Base-by-base conservation (phyloP, 2,888 invertebrate genomes). In the Isoperla grammatica region DNA sequence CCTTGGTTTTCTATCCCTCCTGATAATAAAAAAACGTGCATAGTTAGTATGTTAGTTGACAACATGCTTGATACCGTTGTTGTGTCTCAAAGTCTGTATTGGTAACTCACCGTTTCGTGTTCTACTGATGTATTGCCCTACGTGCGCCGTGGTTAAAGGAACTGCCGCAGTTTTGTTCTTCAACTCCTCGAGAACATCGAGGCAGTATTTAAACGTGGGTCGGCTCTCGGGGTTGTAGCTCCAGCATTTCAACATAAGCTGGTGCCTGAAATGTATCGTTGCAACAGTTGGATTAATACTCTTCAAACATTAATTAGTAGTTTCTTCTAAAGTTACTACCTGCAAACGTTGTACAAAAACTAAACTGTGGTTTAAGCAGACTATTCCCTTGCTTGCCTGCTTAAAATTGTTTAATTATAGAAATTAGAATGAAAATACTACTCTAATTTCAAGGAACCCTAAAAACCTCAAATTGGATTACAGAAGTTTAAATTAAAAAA, bases 221-320 rank as follows among this genome's bases (percentile, higher is more conserved):
- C 97, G 81, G 64, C 85, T 82, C 63, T 90, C 90, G 0, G 91
- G 85, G 48, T 82, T 81, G 69, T 85, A 88, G 69, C 84, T 86
- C 96, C 96, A 97, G 73, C 96, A 96, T 68, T 85, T 82, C 63
- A 88, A 76, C 82, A 97, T 92, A 57, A 96, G 75, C 66, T 86
- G 81, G 74, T 92, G 91, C 62, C 94, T 94, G 69, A 20, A 74
- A 73, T 60, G 12, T 40, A 57, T n/a, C n/a, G n/a, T n/a, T n/a
- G n/a, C n/a, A n/a, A n/a, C n/a, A 61, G 49, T 53, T 46, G 61
- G 29, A 59, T 12, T 57, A 29, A 57, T 56, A 53, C 53, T 42
- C 50, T n/a, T 13, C 2, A 59, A 63, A 50, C 8, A 50, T n/a
- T 17, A 35, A 12, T 43, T n/a, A n/a, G n/a, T n/a, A n/a, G n/a